A percentile compares a stretch with the other conserved stretches of the same genome.
Evolutionary conservation across 35 echinoderm and acorn worm species (phyloP).

Genomic region (Stichopus chloronotus): DNA sequence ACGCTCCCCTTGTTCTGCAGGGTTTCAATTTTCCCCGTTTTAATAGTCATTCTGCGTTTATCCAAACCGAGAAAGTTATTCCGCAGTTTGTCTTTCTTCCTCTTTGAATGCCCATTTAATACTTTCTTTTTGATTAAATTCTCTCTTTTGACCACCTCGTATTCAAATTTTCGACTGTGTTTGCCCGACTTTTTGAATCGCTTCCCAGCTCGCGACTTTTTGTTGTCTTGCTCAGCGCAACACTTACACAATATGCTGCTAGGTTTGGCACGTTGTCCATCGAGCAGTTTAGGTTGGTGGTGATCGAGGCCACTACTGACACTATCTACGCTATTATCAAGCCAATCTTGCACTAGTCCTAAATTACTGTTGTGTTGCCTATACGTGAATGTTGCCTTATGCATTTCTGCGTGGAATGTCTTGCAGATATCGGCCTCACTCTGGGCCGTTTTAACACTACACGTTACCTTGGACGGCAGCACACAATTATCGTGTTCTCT

Average conservation of each 20-base stretch:
- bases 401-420: not conserved
- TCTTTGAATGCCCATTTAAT: conserved; percentile 49
- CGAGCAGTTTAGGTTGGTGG: not conserved
- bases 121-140: conserved; percentile 14
- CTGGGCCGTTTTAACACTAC: not conserved
- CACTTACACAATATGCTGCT: conserved; percentile 3
- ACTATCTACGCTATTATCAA: not conserved
- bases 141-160: conserved; percentile 19
- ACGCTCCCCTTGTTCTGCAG: not conserved
- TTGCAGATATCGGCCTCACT: not conserved
- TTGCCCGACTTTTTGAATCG: conserved; percentile 1
- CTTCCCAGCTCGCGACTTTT: not conserved
- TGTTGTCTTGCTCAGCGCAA: not conserved
- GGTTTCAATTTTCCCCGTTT: not conserved
- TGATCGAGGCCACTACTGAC: not conserved
- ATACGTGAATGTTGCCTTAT: conserved; percentile 14
- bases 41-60: not conserved
- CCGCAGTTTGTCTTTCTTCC: conserved; percentile 18
- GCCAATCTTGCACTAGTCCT: conserved; percentile 20
- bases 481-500: not conserved
- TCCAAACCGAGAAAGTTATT: conserved; percentile 27
- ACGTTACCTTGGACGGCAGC: not conserved
- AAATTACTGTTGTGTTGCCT: conserved; percentile 13
- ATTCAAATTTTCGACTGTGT: conserved; percentile 16
- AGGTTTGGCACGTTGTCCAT: not conserved